Conservation (phyloP, 1,140 invertebrate genomes). For the Trissolcus basalis region DNA sequence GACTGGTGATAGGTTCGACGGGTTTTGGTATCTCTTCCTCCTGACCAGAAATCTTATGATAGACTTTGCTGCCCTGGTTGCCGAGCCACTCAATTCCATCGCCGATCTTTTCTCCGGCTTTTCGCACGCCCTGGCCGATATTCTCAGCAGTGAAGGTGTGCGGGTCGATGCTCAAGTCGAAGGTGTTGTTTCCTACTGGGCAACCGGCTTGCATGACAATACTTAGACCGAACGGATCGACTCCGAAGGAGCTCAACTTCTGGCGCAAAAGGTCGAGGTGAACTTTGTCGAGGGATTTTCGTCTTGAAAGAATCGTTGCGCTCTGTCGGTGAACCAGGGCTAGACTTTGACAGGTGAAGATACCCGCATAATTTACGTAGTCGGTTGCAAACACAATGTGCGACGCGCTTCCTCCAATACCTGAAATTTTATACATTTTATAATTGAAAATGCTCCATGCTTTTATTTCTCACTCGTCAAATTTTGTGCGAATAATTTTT, state of each 20-base stretch:
- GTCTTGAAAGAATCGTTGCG: conserved; percentile 86
- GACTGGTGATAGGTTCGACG: conserved; percentile 14
- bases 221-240: conserved; percentile 85
- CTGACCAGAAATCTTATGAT: conserved; percentile 73
- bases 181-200: conserved; percentile 77
- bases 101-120: conserved; percentile 84
- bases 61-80: conserved; percentile 77
- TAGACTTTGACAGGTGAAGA: conserved; percentile 88
- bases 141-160: conserved; percentile 84
- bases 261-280: conserved; percentile 82
- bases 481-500: too few relatives aligned
- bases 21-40: conserved; percentile 55
- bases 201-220: conserved; percentile 84
- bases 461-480: too few relatives aligned
- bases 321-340: conserved; percentile 84
- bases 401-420: conserved; percentile 83
- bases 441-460: too few relatives aligned
- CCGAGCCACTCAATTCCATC: conserved; percentile 79
- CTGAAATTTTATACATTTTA: conserved; percentile 74
- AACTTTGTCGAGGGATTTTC: conserved; percentile 80
- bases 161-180: conserved; percentile 84
- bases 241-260: conserved; percentile 78
- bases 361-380: conserved; percentile 83
- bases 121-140: conserved; percentile 82
- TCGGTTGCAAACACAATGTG: conserved; percentile 86